Evolutionary conservation across 1,140 invertebrate species (phyloP), one percentile per base, ranked within the genome.

Genomic region (Sinonovacula constricta): DNA sequence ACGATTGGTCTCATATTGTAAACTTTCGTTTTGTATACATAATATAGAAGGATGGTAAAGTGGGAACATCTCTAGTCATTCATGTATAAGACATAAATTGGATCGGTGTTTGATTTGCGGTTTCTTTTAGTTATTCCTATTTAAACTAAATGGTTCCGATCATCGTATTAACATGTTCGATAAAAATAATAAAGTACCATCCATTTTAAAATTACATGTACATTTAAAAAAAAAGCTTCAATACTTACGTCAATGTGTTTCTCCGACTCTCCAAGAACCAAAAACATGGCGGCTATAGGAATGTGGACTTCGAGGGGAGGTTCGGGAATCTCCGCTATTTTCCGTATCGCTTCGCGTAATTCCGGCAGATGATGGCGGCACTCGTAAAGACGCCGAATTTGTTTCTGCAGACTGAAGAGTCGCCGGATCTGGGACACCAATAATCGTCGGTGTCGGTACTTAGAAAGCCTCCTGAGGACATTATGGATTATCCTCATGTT

Each of bases 241-340:
- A 28, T 10, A 33, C 12, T 15, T 56, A 75, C 71, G 12, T 75
- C 71, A 14, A 75, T 66, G 14, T 49, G 49, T 56, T 45, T 65
- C 28, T 75, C 71, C 10, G 71, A 62, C 54, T 75, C 71, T 28
- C 66, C 71, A 15, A 75, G 49, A 5, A 75, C 31, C 2, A 75
- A 45, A 65, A 66, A 56, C 39, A 75, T n/a, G 0, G 71, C 71
- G 3, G 36, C 71, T 31, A 66, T 66, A 26, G 71, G 60, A 12
- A 75, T 22, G 49, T 75, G 71, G 5, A 75, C 71, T 66, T 65
- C 60, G 15, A 49, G 60, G 53, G 59, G 49, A 5, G 71, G 71
- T n/a, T 75, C 49, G 0, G 1, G 22, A 22, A 75, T 1, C 18
- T 34, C n/a, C 14, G 39, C 22, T 14, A 75, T 24, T 3, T 75